A percentile compares a stretch with the other conserved stretches of the same genome.
phyloP scores from a whole-genome alignment of 2,113 vertebrate species.

The Leptocoma aspasia region DNA sequence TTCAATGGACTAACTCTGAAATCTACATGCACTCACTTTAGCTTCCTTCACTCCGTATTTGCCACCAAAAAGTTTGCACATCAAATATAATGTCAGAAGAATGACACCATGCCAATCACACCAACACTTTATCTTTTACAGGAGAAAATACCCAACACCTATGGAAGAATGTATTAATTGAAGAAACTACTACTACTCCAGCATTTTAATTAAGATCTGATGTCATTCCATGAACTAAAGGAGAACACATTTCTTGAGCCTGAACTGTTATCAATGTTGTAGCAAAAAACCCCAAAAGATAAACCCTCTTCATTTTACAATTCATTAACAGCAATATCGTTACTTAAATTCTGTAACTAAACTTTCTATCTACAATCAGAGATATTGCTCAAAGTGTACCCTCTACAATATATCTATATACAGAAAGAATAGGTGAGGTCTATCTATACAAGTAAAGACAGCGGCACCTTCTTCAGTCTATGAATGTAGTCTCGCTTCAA shows the following conservation, averaged over 20 bases:
- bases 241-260: background rate
- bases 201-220: background rate
- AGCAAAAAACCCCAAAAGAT: background rate
- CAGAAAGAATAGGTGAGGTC: background rate
- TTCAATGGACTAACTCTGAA: background rate
- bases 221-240: background rate
- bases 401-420: background rate
- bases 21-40: background rate
- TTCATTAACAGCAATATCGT: background rate
- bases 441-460: background rate
- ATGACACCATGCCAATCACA: background rate
- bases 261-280: background rate
- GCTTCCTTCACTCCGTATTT: background rate
- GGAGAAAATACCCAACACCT: background rate
- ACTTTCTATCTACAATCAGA: background rate
- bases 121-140: background rate
- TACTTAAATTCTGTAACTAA: background rate
- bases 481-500: slow-evolving; percentile 81
- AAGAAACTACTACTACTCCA: background rate
- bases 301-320: background rate
- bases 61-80: background rate
- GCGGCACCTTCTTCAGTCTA: slow-evolving; percentile 81
- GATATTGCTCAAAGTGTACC: background rate
- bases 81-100: background rate
- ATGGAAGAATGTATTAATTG: background rate